Percentiles rank a stretch among this genome's conserved stretches.
Evolutionary conservation across 1,140 invertebrate genomes (phyloP).

Genomic region (Lucilia sericata): DNA sequence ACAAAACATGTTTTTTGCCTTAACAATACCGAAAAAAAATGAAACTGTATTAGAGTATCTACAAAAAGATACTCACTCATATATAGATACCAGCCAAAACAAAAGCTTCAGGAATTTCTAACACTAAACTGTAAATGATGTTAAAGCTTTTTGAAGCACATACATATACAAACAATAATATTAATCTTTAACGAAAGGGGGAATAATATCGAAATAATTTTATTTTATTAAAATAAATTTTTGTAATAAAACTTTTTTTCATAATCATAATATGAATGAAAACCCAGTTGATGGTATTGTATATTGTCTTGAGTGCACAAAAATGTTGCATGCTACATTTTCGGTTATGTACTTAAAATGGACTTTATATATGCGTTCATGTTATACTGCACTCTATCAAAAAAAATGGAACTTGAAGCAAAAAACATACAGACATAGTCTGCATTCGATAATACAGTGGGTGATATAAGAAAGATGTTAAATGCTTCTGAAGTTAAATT

Average conservation of each 20-base stretch:
- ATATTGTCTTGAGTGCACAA: not conserved
- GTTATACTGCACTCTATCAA: conserved; percentile 17
- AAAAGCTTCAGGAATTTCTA: not conserved
- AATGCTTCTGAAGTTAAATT: too few relatives aligned
- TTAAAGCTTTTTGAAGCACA: not conserved
- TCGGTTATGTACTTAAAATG: not conserved
- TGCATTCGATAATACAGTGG: not conserved
- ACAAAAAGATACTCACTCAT: too few relatives aligned
- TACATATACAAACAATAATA: not conserved
- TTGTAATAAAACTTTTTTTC: not conserved
- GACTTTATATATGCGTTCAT: not conserved
- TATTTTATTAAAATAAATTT: not conserved
- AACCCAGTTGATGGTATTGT: not conserved
- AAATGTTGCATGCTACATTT: conserved; percentile 9
- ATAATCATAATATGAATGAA: not conserved
- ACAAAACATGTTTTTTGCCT: not conserved
- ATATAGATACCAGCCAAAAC: too few relatives aligned
- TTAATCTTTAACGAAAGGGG: not conserved
- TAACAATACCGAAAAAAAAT: not conserved
- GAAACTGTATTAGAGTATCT: not conserved
- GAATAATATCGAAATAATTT: not conserved
- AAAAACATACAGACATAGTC: not conserved
- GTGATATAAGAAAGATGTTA: not conserved
- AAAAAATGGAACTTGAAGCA: not conserved
- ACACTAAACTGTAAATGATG: not conserved